These are phyloP conservation scores for Ceyx margarethae DNA, from an alignment of 2,113 vertebrate genomes.

Conservation along the genomic window DNA sequence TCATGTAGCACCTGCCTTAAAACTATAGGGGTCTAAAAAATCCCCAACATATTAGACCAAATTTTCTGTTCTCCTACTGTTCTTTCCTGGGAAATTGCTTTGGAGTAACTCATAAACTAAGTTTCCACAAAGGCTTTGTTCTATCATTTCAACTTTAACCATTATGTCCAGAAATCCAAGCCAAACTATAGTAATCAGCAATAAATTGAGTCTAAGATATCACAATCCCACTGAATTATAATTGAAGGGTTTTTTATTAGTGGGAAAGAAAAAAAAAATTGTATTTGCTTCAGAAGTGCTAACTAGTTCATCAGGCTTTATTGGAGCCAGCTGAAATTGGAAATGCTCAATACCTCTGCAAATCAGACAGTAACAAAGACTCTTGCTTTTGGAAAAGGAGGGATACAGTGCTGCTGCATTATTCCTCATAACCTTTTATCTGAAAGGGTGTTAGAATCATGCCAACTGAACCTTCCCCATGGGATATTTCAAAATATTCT, in stretches of 20 bases:
- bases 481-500: background rate
- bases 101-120: background rate
- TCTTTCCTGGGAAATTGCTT: background rate
- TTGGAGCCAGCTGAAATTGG: background rate
- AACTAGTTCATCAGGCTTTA: background rate
- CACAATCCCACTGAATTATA: background rate
- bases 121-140: background rate
- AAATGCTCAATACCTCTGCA: background rate
- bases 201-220: background rate
- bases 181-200: background rate
- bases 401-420: background rate
- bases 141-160: background rate
- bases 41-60: background rate
- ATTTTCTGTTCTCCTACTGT: background rate
- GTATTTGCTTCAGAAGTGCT: background rate
- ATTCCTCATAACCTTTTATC: background rate
- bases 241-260: background rate
- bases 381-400: background rate
- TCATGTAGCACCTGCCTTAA: rapidly evolving
- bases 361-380: background rate
- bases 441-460: background rate
- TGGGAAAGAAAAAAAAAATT: background rate
- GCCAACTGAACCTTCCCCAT: background rate
- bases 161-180: background rate
- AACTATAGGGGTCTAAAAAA: background rate